Evolutionary conservation across 1,140 invertebrate species (phyloP).

Genomic region (Gryon sp.): DNA sequence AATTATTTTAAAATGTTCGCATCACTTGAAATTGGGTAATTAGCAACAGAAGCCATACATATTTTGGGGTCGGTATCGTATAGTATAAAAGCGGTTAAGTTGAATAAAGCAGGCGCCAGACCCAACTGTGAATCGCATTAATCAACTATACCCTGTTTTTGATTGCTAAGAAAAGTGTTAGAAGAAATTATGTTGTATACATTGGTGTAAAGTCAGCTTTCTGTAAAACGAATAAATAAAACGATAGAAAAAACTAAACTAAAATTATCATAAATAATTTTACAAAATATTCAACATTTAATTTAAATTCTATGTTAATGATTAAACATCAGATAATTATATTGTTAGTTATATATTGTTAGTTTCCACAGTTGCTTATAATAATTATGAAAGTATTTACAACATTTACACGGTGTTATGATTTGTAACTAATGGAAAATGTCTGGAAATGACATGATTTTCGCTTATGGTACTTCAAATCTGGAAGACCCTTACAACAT

Average conservation of each 20-base stretch:
- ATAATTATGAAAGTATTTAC: too few relatives aligned
- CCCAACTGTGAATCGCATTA: constrained; percentile 78
- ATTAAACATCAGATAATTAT: too few relatives aligned
- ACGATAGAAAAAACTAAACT: too few relatives aligned
- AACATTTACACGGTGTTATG: constrained; percentile 17
- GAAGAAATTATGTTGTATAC: not conserved
- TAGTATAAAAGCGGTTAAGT: constrained; percentile 62
- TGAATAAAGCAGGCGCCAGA: constrained; percentile 68
- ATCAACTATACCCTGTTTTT: constrained; percentile 68
- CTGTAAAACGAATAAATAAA: too few relatives aligned
- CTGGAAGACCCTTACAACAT: constrained; percentile 69
- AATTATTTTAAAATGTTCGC: constrained; percentile 46
- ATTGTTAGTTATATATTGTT: too few relatives aligned
- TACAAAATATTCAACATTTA: too few relatives aligned
- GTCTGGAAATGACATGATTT: constrained; percentile 71
- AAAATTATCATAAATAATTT: not conserved
- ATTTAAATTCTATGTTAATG: too few relatives aligned
- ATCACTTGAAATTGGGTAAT: constrained; percentile 66
- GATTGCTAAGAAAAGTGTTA: constrained; percentile 41
- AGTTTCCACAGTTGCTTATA: too few relatives aligned
- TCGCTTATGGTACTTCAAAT: constrained; percentile 66
- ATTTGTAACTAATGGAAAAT: constrained; percentile 74
- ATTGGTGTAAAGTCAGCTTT: too few relatives aligned
- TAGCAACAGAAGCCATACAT: constrained; percentile 74
- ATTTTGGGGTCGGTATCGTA: constrained; percentile 72